phyloP scores from a whole-genome alignment of 1,140 invertebrate genomes.

The Colletes latitarsis region DNA sequence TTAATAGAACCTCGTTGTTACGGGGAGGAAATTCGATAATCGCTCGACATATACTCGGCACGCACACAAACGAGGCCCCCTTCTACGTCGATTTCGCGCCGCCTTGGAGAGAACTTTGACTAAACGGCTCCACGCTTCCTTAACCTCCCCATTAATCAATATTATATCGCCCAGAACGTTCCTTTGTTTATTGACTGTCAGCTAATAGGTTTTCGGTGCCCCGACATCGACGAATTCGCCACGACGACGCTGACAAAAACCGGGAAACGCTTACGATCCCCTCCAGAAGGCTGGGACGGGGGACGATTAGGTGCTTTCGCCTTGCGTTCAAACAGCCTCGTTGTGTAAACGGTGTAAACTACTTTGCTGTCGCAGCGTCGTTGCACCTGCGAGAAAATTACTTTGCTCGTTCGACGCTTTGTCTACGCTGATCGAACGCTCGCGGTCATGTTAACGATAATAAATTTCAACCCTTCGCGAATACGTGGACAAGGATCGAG shows the following conservation, averaged over 20 bases:
- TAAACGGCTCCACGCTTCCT: slow-evolving; percentile 81
- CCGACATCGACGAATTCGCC: slow-evolving; percentile 57
- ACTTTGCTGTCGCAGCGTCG: slow-evolving; percentile 54
- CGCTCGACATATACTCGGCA: slow-evolving; percentile 77
- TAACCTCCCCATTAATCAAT: slow-evolving; percentile 82
- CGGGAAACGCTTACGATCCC: slow-evolving; percentile 29
- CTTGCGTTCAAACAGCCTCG: slow-evolving; percentile 58
- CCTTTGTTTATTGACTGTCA: slow-evolving; percentile 81
- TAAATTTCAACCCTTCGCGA: slow-evolving; percentile 39
- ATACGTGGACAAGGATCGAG: too few relatives aligned
- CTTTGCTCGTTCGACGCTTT: slow-evolving; percentile 53
- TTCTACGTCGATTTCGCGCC: slow-evolving; percentile 46
- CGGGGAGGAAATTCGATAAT: slow-evolving; percentile 81
- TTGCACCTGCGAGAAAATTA: slow-evolving; percentile 62
- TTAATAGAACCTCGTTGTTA: slow-evolving; percentile 82
- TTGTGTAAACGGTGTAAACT: slow-evolving; percentile 66
- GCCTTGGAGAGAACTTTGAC: slow-evolving; percentile 81
- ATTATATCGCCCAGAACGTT: slow-evolving; percentile 81
- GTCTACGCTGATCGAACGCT: slow-evolving; percentile 59
- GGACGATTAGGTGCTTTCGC: slow-evolving; percentile 58
- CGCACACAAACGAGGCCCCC: slow-evolving; percentile 58
- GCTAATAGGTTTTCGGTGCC: slow-evolving; percentile 79
- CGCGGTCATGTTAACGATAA: slow-evolving; percentile 54
- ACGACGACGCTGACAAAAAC: slow-evolving; percentile 52
- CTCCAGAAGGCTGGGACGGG: background rate